These are phyloP conservation scores for Deroplatys truncata DNA, from an alignment of 2,888 invertebrate species.

Conservation along the genomic window DNA sequence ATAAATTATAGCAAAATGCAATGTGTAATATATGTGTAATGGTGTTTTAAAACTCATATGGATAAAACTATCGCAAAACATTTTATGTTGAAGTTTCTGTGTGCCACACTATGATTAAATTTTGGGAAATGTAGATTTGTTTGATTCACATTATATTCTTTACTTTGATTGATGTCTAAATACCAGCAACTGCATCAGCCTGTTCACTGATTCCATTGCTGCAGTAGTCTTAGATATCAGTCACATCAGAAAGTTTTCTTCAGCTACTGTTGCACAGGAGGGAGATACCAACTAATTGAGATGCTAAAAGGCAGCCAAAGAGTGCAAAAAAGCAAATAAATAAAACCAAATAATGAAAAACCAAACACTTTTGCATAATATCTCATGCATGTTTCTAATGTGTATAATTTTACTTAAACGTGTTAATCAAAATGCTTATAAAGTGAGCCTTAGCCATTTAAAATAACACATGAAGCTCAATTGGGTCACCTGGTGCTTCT, in stretches of 20 bases:
- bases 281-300: background rate
- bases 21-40: slow-evolving; percentile 27
- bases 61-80: slow-evolving; percentile 23
- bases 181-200: background rate
- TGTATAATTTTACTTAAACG: background rate
- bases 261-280: background rate
- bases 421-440: background rate
- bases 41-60: slow-evolving; percentile 23
- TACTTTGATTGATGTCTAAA: background rate
- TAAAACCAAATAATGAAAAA: background rate
- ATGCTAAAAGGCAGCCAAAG: background rate
- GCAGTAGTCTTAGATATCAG: background rate
- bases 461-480: background rate
- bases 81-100: slow-evolving; percentile 29
- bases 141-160: background rate
- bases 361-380: background rate
- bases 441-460: background rate
- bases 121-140: slow-evolving; percentile 19
- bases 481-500: too few relatives aligned
- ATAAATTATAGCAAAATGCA: slow-evolving; percentile 20
- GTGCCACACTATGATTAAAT: slow-evolving; percentile 28
- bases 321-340: background rate
- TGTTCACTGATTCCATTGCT: background rate
- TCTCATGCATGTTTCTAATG: background rate
- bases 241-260: background rate